Base-by-base conservation (phyloP, 2,888 invertebrate genomes). In the Tupiocoris notatus region DNA sequence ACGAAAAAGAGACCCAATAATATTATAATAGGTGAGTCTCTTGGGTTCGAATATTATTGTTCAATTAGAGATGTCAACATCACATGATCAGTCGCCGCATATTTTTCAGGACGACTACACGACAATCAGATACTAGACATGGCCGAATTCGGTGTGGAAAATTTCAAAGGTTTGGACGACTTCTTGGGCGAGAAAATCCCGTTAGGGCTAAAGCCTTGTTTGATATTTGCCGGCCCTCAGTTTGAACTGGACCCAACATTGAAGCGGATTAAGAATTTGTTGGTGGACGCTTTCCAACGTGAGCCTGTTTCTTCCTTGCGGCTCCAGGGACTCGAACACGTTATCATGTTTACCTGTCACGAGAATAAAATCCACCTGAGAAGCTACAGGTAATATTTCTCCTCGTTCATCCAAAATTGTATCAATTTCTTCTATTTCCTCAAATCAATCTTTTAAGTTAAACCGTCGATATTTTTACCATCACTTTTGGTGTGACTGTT, bases 1-100 rank as follows among this genome's bases (percentile, higher is more conserved):
- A 94, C 92, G 68, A 99, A 99, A 85, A 99, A 99, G 83, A 87
- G 97, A 16, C 98, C 98, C 0, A 89, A 97, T 83, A 98, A 97
- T 85, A 84, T 98, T 62, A 86, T 97, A 25, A 83, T 98, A 73
- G 97, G 96, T 86, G 81, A 82, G 79, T 24, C 39, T 22, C n/a
- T n/a, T n/a, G n/a, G n/a, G n/a, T n/a, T n/a, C 3, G 3, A 39
- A 39, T 39, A 7, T 12, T 12, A 39, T 3, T 39, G 3, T 12
- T 12, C 12, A 39, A 12, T 39, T 39, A 39, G 39, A 39, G 39
- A 7, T 39, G 39, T 39, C 3, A 39, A 39, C 39, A 3, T 39
- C 39, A 39, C 39, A 39, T 7, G 3, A 39, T 12, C 3, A 39
- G 39, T 39, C 39, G 39, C 3, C 39, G n/a, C n/a, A n/a, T 6